Percentiles rank a stretch among this genome's conserved stretches.
Conservation (phyloP, 1,140 invertebrate genomes). For the Drosophila athabasca region DNA sequence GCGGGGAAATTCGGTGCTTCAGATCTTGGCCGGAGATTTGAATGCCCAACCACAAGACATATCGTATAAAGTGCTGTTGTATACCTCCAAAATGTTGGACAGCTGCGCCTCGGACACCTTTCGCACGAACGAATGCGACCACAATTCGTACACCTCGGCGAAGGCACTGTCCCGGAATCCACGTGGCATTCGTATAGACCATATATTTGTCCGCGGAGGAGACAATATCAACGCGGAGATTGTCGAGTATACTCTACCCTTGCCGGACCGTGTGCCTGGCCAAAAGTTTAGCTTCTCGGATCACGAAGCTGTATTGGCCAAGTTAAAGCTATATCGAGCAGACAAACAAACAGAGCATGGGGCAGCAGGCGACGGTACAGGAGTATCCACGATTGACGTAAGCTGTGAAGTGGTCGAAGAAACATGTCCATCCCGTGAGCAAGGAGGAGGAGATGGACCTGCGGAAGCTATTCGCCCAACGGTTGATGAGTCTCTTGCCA, state of each 20-base stretch:
- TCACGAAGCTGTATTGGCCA: conserved; percentile 93
- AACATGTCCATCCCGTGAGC: conserved; percentile 6
- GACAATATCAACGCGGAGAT: conserved; percentile 85
- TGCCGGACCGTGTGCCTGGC: conserved; percentile 89
- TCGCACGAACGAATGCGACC: conserved; percentile 91
- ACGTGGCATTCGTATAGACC: conserved; percentile 94
- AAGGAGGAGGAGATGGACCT: conserved; percentile 15
- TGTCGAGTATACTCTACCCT: conserved; percentile 88
- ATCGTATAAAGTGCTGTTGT: conserved; percentile 87
- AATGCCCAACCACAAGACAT: conserved; percentile 95
- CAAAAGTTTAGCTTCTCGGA: conserved; percentile 93
- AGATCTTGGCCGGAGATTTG: conserved; percentile 95
- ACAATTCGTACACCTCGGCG: conserved; percentile 91
- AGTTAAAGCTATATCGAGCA: conserved; percentile 81
- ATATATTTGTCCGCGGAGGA: conserved; percentile 89
- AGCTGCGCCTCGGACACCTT: conserved; percentile 80
- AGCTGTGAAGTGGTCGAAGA: conserved; percentile 21
- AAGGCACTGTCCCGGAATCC: conserved; percentile 86
- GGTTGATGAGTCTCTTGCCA: neutral
- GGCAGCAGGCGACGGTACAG: neutral
- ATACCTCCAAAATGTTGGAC: conserved; percentile 84
- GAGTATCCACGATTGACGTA: conserved; percentile 32
- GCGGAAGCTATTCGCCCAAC: neutral
- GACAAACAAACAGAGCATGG: neutral
- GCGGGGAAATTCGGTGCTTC: conserved; percentile 89